Evolutionary conservation across 2,888 invertebrate species (phyloP).

Genomic region (Dorcus hopei): DNA sequence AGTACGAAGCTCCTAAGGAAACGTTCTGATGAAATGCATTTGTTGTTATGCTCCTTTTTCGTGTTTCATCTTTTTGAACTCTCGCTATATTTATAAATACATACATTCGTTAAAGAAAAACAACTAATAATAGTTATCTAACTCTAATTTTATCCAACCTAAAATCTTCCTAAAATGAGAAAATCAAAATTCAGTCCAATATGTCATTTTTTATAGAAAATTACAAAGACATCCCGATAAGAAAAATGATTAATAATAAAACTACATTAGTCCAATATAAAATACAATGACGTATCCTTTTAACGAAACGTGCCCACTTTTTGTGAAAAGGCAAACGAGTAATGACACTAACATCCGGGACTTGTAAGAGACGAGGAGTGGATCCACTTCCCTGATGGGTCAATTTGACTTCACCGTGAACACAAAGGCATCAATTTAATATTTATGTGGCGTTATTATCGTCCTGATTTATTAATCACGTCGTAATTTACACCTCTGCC

Average conservation of each 20-base stretch:
- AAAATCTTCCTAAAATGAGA: no score
- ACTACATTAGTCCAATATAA: neutral
- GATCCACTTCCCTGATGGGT: conserved; percentile 3
- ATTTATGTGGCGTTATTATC: conserved; percentile 33
- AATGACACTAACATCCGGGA: conserved; percentile 4
- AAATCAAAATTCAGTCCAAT: no score
- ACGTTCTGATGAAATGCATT: no score
- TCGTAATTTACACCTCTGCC: conserved; percentile 36
- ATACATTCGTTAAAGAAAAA: no score
- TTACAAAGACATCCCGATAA: neutral
- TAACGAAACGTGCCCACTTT: neutral
- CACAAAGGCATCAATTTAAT: conserved; percentile 29
- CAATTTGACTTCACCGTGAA: neutral
- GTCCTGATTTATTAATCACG: conserved; percentile 36
- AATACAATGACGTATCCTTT: neutral
- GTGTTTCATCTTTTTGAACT: no score
- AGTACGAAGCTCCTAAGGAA: no score
- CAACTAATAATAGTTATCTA: no score
- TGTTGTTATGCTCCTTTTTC: no score
- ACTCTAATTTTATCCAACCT: no score
- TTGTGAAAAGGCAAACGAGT: neutral
- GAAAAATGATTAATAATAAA: neutral
- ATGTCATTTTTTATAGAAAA: no score
- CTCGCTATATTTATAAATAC: no score
- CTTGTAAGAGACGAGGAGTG: neutral